Base-by-base conservation (phyloP, 2,797 vertebrate species). In the Passerculus sandwichensis region DNA sequence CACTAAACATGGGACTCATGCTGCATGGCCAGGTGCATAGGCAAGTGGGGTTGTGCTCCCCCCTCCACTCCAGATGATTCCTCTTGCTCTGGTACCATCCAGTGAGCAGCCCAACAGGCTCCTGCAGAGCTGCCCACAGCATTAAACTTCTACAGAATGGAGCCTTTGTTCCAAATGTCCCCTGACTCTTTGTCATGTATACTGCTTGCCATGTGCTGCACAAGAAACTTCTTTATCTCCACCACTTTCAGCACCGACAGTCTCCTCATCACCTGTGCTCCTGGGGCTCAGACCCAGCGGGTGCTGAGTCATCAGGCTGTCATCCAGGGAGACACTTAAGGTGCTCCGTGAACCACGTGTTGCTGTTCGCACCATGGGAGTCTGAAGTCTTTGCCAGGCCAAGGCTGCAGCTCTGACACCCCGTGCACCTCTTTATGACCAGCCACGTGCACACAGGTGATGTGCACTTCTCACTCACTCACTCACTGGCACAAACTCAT, bases 351-450 rank as follows among this genome's bases (percentile, higher is more conserved):
- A 88, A 59, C 7, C 25, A 11, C 17, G 11, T 0, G 0, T 2
- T n/a, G 15, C 45, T 61, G 16, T 40, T 65, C 0, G 0, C 22
- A 69, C 25, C 5, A 6, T 15, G 27, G 0, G 18, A 60, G 42
- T 72, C 57, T 82, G 40, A 85, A 71, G n/a, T 36, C 23, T 67
- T 69, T 62, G 45, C 19, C 1, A 2, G 38, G 50, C 57, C 57
- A 77, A 11, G 0, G 2, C n/a, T 65, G 38, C 51, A 73, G 30
- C 42, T 74, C 77, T 32, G 47, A 89, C 62, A 54, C 8, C 25
- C 4, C 0, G 11, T 23, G 71, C 18, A 13, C 7, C 36, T 85
- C 75, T 70, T 65, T 14, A 54, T 15, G 6, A 47, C 14, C 18
- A 18, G 11, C 62, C 66, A 21, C 1, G 3, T 17, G 30, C 69